Percentiles rank a stretch among this genome's conserved stretches.
Conservation (phyloP, 2,888 invertebrate species). For the Lasioglossum oenotherae region DNA sequence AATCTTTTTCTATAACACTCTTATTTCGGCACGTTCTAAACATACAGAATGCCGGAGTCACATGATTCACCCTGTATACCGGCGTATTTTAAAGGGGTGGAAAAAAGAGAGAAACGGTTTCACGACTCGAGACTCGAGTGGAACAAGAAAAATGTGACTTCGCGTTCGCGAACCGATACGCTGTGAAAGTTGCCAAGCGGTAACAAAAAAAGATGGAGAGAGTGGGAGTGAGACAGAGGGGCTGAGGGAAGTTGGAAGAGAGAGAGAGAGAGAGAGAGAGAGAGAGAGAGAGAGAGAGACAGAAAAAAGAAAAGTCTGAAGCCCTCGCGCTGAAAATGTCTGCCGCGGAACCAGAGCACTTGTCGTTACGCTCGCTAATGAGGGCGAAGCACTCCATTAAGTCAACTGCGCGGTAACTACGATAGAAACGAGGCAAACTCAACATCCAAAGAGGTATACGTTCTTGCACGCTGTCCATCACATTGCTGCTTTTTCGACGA, state of each 20-base stretch:
- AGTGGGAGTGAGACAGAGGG: not conserved
- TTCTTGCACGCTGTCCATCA: conserved; percentile 50
- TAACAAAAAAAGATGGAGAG: not conserved
- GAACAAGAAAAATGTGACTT: conserved; percentile 5
- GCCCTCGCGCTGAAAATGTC: conserved; percentile 61
- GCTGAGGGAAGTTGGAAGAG: not conserved
- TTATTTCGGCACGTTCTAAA: not conserved
- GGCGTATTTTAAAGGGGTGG: not conserved
- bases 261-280: conserved; percentile 11
- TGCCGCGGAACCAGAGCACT: conserved; percentile 65
- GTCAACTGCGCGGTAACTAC: conserved; percentile 68
- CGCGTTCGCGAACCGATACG: conserved; percentile 47
- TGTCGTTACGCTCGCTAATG: conserved; percentile 74
- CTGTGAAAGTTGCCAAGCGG: conserved; percentile 41
- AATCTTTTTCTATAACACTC: not conserved
- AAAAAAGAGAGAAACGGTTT: conserved; percentile 19
- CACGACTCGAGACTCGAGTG: conserved; percentile 18
- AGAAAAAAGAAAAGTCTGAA: conserved; percentile 38
- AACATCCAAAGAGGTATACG: conserved; percentile 45
- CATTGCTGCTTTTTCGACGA: conserved; percentile 22
- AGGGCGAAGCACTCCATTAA: conserved; percentile 75
- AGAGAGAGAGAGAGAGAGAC: conserved; percentile 7
- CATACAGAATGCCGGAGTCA: not conserved
- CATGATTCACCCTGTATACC: not conserved
- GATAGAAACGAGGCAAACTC: conserved; percentile 54